These are phyloP conservation scores for Rhyzopertha dominica DNA, from an alignment of 1,140 invertebrate species.

Conservation along the genomic window DNA sequence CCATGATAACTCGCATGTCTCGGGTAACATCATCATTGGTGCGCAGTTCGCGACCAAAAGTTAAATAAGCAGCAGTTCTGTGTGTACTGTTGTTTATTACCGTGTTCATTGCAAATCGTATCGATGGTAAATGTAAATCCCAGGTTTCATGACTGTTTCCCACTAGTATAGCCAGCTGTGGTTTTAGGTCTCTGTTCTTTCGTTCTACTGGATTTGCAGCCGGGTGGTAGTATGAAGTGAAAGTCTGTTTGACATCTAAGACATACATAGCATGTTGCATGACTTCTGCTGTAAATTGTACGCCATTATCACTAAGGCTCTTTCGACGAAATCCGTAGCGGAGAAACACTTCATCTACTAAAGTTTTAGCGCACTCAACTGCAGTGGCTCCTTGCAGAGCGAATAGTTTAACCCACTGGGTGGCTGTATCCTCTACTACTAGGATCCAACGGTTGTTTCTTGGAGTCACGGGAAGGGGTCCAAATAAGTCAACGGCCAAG, in stretches of 20 bases:
- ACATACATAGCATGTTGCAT: constrained; percentile 33
- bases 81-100: constrained; percentile 39
- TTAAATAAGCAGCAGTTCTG: constrained; percentile 43
- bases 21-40: constrained; percentile 16
- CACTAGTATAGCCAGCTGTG: constrained; percentile 33
- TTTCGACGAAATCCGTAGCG: constrained; percentile 3
- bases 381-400: constrained; percentile 7
- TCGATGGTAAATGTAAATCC: constrained; percentile 36
- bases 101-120: constrained; percentile 45
- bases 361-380: neutral
- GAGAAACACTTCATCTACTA: constrained; percentile 10
- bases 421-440: constrained; percentile 17
- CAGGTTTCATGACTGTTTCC: constrained; percentile 32
- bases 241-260: constrained; percentile 29
- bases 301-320: constrained; percentile 7
- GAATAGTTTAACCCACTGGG: constrained; percentile 15
- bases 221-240: constrained; percentile 38
- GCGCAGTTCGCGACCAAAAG: constrained; percentile 36
- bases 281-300: constrained; percentile 15
- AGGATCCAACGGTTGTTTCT: constrained; percentile 17
- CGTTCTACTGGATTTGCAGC: constrained; percentile 42
- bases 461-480: constrained; percentile 7
- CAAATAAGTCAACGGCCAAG: constrained; percentile 19
- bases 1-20: constrained; percentile 28
- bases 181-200: constrained; percentile 39